These are phyloP conservation scores for Pangasius krempfi DNA, from an alignment of 2,797 vertebrate genomes.

Conservation along the genomic window DNA sequence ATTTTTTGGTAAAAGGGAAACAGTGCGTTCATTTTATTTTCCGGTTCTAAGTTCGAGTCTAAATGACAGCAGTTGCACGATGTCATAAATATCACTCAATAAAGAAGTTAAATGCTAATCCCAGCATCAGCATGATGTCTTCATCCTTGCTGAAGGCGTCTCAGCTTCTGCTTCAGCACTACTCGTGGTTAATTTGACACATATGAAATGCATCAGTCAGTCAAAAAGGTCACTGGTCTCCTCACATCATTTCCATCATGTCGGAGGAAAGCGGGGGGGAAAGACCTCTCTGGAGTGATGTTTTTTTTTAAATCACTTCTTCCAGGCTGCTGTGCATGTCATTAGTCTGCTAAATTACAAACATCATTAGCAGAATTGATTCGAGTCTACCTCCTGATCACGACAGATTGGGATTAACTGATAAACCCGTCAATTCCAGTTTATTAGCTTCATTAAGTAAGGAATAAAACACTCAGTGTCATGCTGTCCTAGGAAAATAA, in stretches of 20 bases:
- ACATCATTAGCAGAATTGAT: conserved; percentile 72
- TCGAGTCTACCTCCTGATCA: conserved; percentile 69
- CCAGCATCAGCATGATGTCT: not conserved
- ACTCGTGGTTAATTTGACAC: not conserved
- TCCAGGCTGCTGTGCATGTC: conserved; percentile 73
- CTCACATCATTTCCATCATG: conserved; percentile 3
- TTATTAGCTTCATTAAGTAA: not conserved
- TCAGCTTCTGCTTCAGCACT: not conserved
- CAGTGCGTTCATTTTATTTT: not conserved
- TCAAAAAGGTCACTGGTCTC: conserved; percentile 7
- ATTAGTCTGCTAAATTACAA: conserved; percentile 78
- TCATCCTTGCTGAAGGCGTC: not conserved
- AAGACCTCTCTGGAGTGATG: not conserved
- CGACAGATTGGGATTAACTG: not conserved
- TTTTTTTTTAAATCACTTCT: conserved; percentile 52
- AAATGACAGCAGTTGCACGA: not conserved
- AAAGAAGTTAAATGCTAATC: not conserved
- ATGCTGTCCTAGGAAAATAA: not conserved
- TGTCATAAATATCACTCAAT: not conserved
- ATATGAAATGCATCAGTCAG: not conserved
- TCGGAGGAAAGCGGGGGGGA: not conserved
- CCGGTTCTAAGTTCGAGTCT: not conserved
- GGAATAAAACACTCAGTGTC: not conserved
- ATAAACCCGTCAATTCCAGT: not conserved
- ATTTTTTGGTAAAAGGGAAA: not conserved